Base-by-base conservation (phyloP, 2,888 invertebrate genomes). In the Anticlea derivata region DNA sequence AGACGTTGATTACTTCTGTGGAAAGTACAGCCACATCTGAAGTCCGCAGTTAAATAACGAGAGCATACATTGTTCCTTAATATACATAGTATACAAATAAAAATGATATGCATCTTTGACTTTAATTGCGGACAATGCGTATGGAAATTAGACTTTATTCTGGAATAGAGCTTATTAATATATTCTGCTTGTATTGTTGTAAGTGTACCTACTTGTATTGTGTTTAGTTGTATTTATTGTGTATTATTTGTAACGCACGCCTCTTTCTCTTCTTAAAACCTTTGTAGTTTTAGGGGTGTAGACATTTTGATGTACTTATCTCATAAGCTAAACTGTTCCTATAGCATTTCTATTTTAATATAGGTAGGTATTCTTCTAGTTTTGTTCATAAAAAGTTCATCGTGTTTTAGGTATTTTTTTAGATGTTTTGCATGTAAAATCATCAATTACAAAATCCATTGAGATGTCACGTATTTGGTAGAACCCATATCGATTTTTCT, bases 101-200 rank as follows among this genome's bases (percentile, higher is more conserved):
- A 17, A 17, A 17, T 17, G 2, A 17, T 3, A 23, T 23, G 23
- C 7, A 7, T 12, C 31, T 12, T 29, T 23, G 12, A 38, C 8
- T 41, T 40, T n/a, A 20, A n/a, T 41, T 13, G 13, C 24, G 31
- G 31, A 41, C 22, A 5, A 30, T 12, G 23, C 11, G 35, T 23
- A 3, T 41, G 40, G 29, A 13, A 30, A 7, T 43, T 43, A 43
- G 41, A 47, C 8, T 47, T 52, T 51, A 50, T 43, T 55, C 22
- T 48, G 50, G 35, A 37, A 37, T 43, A 45, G 49, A 44, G 56
- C 55, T 61, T 58, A 55, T 48, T 50, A 53, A 55, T 50, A 45
- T 57, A 57, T 55, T 60, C 39, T 44, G 65, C 62, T 60, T 59
- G 61, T 61, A 55, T 38, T 44, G 58, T 59, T 55, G 59, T 63